phyloP scores from a whole-genome alignment of 1,140 invertebrate species.

The Calliopsis andreniformis region DNA sequence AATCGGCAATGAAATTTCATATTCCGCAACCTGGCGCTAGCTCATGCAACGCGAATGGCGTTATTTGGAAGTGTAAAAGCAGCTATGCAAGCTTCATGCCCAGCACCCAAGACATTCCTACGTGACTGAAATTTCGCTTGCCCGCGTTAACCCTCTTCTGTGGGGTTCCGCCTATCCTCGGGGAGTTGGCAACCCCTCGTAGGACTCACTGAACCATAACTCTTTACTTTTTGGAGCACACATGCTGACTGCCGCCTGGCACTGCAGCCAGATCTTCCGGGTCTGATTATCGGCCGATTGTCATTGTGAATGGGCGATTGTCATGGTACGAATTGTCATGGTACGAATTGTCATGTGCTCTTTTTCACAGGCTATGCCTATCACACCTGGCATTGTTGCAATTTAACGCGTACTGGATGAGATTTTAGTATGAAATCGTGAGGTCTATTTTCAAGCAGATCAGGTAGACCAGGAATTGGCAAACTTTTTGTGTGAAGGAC shows the following conservation, averaged over 20 bases:
- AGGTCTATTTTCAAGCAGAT: no score
- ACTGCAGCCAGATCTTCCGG: constrained; percentile 48
- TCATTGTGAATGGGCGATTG: constrained; percentile 54
- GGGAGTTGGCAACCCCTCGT: constrained; percentile 5
- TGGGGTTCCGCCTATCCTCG: constrained; percentile 1
- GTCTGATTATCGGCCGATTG: constrained; percentile 66
- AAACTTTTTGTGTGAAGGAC: no score
- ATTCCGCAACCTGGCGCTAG: constrained; percentile 14
- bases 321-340: constrained; percentile 33
- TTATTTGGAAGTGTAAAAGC: constrained; percentile 38
- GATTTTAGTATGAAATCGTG: background rate
- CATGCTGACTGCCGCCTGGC: constrained; percentile 46
- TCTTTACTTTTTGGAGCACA: constrained; percentile 61
- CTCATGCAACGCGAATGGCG: constrained; percentile 12
- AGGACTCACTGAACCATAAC: constrained; percentile 61
- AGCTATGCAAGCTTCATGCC: constrained; percentile 1
- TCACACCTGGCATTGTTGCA: constrained; percentile 9
- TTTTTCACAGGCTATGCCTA: constrained; percentile 51
- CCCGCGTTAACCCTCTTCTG: constrained; percentile 10
- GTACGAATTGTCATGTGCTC: constrained; percentile 46
- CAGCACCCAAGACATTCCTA: constrained; percentile 38
- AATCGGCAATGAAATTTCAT: constrained; percentile 32
- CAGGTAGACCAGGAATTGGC: no score
- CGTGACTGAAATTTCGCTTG: constrained; percentile 61
- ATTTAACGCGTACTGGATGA: constrained; percentile 8